These are phyloP conservation scores for Neogale vison DNA, from an alignment of 2,113 vertebrate species.

Conservation along the genomic window DNA sequence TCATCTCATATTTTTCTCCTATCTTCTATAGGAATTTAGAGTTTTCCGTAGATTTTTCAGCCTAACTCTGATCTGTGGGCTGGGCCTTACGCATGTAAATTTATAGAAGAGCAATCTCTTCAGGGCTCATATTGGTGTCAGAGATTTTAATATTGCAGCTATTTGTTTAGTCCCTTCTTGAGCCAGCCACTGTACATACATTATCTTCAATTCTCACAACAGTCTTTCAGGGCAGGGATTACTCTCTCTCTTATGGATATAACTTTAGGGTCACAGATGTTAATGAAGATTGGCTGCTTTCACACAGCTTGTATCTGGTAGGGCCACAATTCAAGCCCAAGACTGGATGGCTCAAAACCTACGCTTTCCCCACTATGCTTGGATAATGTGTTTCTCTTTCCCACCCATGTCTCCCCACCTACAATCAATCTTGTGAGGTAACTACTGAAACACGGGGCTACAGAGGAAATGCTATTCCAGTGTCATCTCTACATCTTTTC, in stretches of 20 bases:
- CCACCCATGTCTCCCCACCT: background rate
- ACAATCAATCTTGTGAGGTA: background rate
- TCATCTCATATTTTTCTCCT: background rate
- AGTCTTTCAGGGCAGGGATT: background rate
- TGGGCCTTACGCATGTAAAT: background rate
- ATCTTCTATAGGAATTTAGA: background rate
- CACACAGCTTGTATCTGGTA: background rate
- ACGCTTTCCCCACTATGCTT: background rate
- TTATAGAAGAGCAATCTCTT: background rate
- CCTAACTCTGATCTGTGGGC: background rate
- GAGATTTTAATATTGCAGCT: background rate
- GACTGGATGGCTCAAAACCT: background rate
- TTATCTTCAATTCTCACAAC: background rate
- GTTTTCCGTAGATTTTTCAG: background rate
- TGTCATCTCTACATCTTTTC: background rate
- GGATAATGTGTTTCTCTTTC: background rate
- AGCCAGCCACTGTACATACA: background rate
- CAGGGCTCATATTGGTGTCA: background rate
- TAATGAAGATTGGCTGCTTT: background rate
- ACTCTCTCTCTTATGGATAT: background rate
- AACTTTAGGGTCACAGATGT: background rate
- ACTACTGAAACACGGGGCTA: background rate
- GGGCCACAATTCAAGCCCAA: background rate
- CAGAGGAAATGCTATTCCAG: background rate
- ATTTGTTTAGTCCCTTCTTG: background rate